Percentiles rank a stretch among this genome's conserved stretches.
These are phyloP conservation scores for Andrena dorsata DNA, from an alignment of 2,888 invertebrate genomes.

Conservation along the genomic window DNA sequence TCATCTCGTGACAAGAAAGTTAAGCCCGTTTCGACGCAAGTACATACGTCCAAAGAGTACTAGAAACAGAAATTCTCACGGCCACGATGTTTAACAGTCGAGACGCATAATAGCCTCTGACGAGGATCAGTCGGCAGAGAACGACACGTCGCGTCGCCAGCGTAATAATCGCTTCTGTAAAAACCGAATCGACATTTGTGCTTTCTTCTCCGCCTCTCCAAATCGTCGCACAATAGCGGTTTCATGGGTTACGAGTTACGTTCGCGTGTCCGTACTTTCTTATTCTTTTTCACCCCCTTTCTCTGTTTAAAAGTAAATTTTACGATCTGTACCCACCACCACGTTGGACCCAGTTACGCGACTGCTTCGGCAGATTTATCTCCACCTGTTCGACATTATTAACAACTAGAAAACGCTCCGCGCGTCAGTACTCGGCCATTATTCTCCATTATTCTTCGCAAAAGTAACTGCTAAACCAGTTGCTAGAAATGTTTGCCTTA, in stretches of 20 bases:
- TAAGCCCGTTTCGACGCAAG: too few relatives aligned
- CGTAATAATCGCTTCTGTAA: slow-evolving; percentile 17
- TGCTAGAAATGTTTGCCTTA: not conserved
- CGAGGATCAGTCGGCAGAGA: slow-evolving; percentile 40
- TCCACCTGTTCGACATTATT: slow-evolving; percentile 47
- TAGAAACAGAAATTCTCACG: not conserved
- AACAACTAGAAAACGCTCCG: slow-evolving; percentile 64
- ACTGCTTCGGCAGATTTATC: slow-evolving; percentile 54
- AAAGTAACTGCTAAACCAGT: not conserved
- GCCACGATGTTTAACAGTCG: not conserved
- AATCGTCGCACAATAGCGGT: slow-evolving; percentile 52
- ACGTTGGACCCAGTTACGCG: slow-evolving; percentile 76
- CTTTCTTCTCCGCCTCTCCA: slow-evolving; percentile 12
- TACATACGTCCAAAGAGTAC: too few relatives aligned
- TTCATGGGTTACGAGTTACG: slow-evolving; percentile 56
- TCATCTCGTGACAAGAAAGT: too few relatives aligned
- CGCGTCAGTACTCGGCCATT: slow-evolving; percentile 22
- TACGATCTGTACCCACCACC: slow-evolving; percentile 80
- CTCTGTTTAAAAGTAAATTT: slow-evolving; percentile 66
- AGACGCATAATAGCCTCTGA: not conserved
- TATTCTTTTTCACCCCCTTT: slow-evolving; percentile 26
- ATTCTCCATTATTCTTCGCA: not conserved
- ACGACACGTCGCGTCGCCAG: slow-evolving; percentile 39
- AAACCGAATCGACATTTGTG: slow-evolving; percentile 33
- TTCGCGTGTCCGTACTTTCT: slow-evolving; percentile 35